phyloP scores from a whole-genome alignment of 2,113 vertebrate genomes.

The Bos javanicus region DNA sequence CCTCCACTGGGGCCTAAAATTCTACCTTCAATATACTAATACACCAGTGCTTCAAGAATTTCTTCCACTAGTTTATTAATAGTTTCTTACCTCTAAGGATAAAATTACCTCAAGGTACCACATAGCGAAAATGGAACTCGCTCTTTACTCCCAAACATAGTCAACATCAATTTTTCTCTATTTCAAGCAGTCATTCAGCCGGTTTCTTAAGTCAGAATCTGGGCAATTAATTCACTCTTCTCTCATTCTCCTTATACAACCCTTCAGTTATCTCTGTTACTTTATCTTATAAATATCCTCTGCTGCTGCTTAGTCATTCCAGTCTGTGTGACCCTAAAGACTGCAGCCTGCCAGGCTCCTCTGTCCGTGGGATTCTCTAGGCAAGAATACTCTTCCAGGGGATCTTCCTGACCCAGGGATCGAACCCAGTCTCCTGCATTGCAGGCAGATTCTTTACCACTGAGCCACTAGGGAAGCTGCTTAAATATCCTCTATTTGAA shows the following conservation, averaged over 20 bases:
- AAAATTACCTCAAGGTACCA: background rate
- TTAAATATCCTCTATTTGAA: background rate
- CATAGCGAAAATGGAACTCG: background rate
- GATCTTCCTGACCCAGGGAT: background rate
- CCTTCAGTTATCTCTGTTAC: background rate
- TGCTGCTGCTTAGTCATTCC: background rate
- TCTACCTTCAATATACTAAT: background rate
- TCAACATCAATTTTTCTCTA: background rate
- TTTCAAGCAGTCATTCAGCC: background rate
- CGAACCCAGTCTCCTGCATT: fast-evolving
- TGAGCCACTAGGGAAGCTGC: background rate
- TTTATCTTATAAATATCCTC: background rate
- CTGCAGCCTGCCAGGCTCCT: background rate
- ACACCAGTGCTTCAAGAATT: background rate
- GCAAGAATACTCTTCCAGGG: background rate
- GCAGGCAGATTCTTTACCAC: background rate
- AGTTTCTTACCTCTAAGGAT: background rate
- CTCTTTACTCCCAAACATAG: background rate
- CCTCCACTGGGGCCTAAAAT: background rate
- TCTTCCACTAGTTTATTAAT: background rate
- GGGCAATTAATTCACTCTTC: background rate
- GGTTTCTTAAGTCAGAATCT: background rate
- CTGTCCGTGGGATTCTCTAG: background rate
- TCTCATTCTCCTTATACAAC: background rate
- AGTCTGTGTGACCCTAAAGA: background rate